Conservation (phyloP, 2,797 vertebrate species). For the Discoglossus pictus region DNA sequence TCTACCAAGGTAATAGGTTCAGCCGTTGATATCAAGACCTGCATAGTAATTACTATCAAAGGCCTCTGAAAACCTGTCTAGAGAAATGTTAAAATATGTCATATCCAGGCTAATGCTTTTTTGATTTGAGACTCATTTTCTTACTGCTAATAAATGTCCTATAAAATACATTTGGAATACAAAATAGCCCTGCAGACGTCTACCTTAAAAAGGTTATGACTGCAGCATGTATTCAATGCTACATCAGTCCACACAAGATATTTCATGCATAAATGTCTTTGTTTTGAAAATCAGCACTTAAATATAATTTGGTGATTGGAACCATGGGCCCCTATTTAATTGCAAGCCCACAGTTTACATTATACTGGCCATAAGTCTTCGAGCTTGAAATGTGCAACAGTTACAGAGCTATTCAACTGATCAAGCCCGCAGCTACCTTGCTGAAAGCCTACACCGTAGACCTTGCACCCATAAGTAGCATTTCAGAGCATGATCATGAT, state of each 20-base stretch:
- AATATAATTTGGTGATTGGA: neutral
- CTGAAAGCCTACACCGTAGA: no score
- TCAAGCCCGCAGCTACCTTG: no score
- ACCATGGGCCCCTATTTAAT: no score
- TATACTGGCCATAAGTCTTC: no score
- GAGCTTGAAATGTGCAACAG: no score
- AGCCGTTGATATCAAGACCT: conserved; percentile 11
- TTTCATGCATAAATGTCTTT: conserved; percentile 9
- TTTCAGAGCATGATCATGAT: no score
- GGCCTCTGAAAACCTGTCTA: neutral
- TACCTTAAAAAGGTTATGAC: conserved; percentile 1
- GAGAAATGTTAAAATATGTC: conserved; percentile 13
- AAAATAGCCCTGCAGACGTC: conserved; percentile 8
- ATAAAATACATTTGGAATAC: conserved; percentile 6
- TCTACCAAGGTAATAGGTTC: conserved; percentile 38
- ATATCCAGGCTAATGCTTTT: conserved; percentile 2
- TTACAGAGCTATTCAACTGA: no score
- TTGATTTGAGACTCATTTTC: conserved; percentile 27
- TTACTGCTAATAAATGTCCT: conserved; percentile 7
- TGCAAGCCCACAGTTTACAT: no score
- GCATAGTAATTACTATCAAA: conserved; percentile 43
- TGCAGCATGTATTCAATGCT: conserved; percentile 1
- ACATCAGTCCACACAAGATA: conserved; percentile 3
- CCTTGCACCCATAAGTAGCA: no score
- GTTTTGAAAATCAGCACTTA: neutral